Base-by-base conservation (phyloP, 2,888 invertebrate species). In the Pristionchus japonicus region DNA sequence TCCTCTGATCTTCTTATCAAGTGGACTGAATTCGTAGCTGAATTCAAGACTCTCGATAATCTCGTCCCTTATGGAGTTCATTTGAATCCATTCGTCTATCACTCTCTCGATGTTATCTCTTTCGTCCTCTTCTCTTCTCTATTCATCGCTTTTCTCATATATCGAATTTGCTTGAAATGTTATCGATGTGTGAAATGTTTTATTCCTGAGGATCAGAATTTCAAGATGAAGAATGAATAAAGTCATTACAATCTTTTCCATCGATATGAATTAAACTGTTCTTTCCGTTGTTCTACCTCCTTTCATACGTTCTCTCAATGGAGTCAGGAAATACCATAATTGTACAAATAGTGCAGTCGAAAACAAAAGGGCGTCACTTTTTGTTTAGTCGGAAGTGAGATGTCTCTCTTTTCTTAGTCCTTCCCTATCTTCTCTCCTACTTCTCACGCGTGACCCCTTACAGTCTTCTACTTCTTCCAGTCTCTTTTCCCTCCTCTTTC, bases 21-120 rank as follows among this genome's bases (percentile, higher is more conserved):
- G 31, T 88, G 88, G 88, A 88, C 88, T 40, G 70, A 84, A 57
- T 88, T 84, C 52, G 31, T 70, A 23, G 88, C 88, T 37, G 84
- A 88, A 80, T 88, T 88, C 88, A 83, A 88, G 34, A 47, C 82
- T n/a, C 40, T 84, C 37, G 64, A 82, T 3, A 43, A 67, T 49
- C 67, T 88, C 20, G 70, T 52, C n/a, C 88, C 88, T 13, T 80
- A 40, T 43, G 83, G 84, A 27, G 43, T 47, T n/a, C 61, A 84
- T 64, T 84, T 88, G 47, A 84, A 84, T 40, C 27, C 43, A 27
- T 40, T 88, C 37, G 82, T 82, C 40, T 88, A 88, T 84, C 84
- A 88, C 49, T 88, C 88, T 7, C 67, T 83, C 13, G 88, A 88
- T 84, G 88, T 88, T 3, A 82, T 88, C 27, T 37, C 70, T 43